Conservation (phyloP, 2,113 vertebrate species). For the Arvicanthis niloticus region DNA sequence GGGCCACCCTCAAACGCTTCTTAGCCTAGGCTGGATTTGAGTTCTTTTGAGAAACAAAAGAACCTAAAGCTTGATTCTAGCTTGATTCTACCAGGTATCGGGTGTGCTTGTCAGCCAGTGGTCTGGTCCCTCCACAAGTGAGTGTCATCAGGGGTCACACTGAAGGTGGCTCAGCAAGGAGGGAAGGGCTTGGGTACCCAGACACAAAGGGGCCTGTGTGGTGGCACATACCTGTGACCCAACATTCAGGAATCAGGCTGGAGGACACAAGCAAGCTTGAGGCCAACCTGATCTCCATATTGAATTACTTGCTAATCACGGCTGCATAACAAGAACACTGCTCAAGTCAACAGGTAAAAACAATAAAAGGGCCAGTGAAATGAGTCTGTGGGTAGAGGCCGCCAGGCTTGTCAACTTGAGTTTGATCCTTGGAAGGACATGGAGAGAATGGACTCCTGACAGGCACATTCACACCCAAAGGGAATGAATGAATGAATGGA, state of each 20-base stretch:
- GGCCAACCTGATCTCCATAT: neutral
- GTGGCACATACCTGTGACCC: neutral
- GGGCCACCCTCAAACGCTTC: conserved; percentile 10
- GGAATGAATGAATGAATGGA: neutral
- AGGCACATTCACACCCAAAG: neutral
- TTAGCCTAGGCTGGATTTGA: conserved; percentile 39
- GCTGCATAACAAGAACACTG: neutral
- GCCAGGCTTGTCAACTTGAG: neutral
- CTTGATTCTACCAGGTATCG: neutral
- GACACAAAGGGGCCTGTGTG: neutral
- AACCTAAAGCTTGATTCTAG: neutral
- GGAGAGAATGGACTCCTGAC: neutral
- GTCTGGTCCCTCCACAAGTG: neutral
- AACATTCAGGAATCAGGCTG: neutral
- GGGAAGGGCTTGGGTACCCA: neutral
- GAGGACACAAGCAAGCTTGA: neutral
- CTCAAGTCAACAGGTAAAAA: neutral
- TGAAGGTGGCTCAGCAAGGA: neutral
- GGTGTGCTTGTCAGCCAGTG: neutral
- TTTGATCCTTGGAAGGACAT: neutral
- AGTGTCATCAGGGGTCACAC: neutral
- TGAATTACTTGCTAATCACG: too few species aligned
- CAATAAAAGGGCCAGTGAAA: neutral
- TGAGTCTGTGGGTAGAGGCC: too few species aligned
- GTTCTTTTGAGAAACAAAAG: conserved; percentile 20